These are phyloP conservation scores for Stenopsyche tienmushanensis DNA, from an alignment of 1,140 invertebrate species.

Conservation along the genomic window DNA sequence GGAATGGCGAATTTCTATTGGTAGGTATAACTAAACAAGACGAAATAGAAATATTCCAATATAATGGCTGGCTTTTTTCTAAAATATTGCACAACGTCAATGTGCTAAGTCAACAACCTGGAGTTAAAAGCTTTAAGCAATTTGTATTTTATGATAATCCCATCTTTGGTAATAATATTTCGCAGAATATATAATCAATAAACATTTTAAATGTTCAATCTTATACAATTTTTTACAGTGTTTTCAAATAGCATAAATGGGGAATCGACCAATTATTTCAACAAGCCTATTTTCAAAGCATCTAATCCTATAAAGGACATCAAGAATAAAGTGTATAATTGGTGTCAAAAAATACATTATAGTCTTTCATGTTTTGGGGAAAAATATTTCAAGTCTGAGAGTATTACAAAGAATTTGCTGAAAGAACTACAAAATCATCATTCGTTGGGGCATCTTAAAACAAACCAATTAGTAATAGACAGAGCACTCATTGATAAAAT, in stretches of 20 bases:
- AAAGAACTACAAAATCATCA: no score
- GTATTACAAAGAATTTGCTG: slow-evolving; percentile 6
- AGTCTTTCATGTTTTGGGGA: slow-evolving; percentile 20
- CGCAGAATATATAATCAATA: neutral
- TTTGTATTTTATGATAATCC: slow-evolving; percentile 23
- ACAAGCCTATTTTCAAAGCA: slow-evolving; percentile 39
- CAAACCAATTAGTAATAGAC: no score
- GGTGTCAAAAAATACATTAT: slow-evolving; percentile 39
- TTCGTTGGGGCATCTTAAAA: no score
- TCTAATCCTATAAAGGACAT: slow-evolving; percentile 37
- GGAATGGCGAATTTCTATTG: slow-evolving; percentile 40
- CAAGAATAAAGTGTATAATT: slow-evolving; percentile 39
- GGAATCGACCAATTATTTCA: slow-evolving; percentile 38
- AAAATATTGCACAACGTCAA: slow-evolving; percentile 25
- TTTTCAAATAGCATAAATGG: slow-evolving; percentile 38
- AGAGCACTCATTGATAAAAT: slow-evolving; percentile 22
- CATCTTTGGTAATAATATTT: slow-evolving; percentile 22
- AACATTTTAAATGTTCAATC: slow-evolving; percentile 5
- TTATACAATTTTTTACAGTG: slow-evolving; percentile 29
- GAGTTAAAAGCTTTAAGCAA: slow-evolving; percentile 18
- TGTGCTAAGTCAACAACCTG: neutral
- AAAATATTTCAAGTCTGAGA: slow-evolving; percentile 7
- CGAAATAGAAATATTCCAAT: slow-evolving; percentile 44
- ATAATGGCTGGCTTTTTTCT: slow-evolving; percentile 49
- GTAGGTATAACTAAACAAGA: slow-evolving; percentile 41